Conservation (phyloP, 2,888 invertebrate species). For the Antheraea assamensis region DNA sequence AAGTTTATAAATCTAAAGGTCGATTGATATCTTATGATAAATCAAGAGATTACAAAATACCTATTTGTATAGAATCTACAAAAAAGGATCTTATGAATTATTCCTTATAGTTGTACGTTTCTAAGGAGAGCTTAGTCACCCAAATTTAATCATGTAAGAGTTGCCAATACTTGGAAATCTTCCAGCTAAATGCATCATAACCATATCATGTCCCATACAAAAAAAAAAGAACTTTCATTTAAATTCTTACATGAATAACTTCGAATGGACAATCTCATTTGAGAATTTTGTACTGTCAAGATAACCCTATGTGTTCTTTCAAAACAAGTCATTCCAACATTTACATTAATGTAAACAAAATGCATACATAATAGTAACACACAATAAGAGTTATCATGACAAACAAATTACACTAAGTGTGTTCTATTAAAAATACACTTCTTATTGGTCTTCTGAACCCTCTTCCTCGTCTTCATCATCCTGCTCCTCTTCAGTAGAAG, state of each 20-base stretch:
- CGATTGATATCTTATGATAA: constrained; percentile 66
- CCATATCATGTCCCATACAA: constrained; percentile 42
- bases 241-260: constrained; percentile 61
- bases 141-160: constrained; percentile 71
- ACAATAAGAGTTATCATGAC: constrained; percentile 69
- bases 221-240: constrained; percentile 32
- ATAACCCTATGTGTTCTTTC: constrained; percentile 53
- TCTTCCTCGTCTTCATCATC: constrained; percentile 78
- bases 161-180: constrained; percentile 5
- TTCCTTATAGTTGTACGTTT: constrained; percentile 77
- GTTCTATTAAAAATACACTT: constrained; percentile 42
- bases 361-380: constrained; percentile 45
- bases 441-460: constrained; percentile 77
- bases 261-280: constrained; percentile 65
- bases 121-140: constrained; percentile 73
- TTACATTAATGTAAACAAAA: constrained; percentile 44
- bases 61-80: constrained; percentile 75
- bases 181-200: constrained; percentile 60
- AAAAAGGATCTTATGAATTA: constrained; percentile 76
- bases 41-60: constrained; percentile 79
- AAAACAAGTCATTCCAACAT: constrained; percentile 39
- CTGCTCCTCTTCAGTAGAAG: constrained; percentile 76
- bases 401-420: constrained; percentile 77
- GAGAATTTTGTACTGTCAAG: constrained; percentile 70
- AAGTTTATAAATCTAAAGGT: constrained; percentile 66